These are phyloP conservation scores for Macroramphosus scolopax DNA, from an alignment of 2,797 vertebrate species.

Conservation along the genomic window DNA sequence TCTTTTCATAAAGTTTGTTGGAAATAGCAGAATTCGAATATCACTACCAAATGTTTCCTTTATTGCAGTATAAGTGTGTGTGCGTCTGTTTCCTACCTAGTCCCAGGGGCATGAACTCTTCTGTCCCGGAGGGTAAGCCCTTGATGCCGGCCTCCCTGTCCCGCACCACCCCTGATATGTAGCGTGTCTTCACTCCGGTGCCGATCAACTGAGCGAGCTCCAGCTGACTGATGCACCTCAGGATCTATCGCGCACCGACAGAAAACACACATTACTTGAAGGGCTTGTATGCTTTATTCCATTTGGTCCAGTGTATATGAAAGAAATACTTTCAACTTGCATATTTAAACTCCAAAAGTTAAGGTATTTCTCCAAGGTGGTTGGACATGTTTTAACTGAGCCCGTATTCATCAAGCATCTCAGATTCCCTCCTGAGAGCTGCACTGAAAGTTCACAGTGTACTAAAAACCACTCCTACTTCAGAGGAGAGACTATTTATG, in stretches of 20 bases:
- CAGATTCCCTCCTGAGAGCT: too few species aligned
- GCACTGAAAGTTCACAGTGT: too few species aligned
- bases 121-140: constrained; percentile 84
- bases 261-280: not conserved
- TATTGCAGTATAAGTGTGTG: too few species aligned
- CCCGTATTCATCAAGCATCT: not conserved
- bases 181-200: constrained; percentile 94
- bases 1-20: not conserved
- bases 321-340: not conserved
- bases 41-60: too few species aligned
- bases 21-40: too few species aligned
- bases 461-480: too few species aligned
- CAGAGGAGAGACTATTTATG: too few species aligned
- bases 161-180: constrained; percentile 89
- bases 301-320: too few species aligned
- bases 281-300: too few species aligned
- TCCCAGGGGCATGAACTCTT: constrained; percentile 95
- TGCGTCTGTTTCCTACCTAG: constrained; percentile 72
- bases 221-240: constrained; percentile 95
- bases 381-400: not conserved
- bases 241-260: constrained; percentile 77
- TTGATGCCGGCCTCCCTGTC: constrained; percentile 86
- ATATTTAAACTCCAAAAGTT: not conserved
- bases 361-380: not conserved
- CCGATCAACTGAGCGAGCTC: constrained; percentile 95